phyloP scores from a whole-genome alignment of 2,113 vertebrate genomes.

The Odontophorus gujanensis region DNA sequence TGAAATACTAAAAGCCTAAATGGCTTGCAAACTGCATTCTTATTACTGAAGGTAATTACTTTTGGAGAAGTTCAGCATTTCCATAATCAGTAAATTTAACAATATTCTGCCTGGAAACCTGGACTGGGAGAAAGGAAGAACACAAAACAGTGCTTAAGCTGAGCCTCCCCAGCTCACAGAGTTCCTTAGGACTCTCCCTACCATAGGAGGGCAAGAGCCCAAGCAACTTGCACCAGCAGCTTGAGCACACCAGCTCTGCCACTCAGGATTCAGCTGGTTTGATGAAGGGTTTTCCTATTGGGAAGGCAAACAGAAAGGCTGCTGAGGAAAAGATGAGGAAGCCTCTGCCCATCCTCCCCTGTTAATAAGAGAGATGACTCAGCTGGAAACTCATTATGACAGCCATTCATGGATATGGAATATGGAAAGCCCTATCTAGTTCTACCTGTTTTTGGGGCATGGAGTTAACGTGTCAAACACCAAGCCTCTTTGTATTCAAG shows the following conservation, averaged over 20 bases:
- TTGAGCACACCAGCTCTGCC: not conserved
- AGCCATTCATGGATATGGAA: not conserved
- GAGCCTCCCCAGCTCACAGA: not conserved
- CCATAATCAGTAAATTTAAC: not conserved
- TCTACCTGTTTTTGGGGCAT: not conserved
- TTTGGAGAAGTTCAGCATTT: not conserved
- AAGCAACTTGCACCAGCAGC: not conserved
- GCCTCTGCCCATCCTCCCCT: not conserved
- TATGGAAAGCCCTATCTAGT: not conserved
- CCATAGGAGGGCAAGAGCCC: accelerated
- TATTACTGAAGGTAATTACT: not conserved
- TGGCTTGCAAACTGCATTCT: not conserved
- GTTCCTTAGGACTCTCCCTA: not conserved
- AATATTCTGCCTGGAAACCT: not conserved
- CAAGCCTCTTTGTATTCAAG: not conserved
- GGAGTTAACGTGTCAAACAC: not conserved
- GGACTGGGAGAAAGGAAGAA: not conserved
- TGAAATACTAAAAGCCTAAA: not conserved
- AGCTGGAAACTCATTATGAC: not conserved
- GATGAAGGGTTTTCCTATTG: not conserved
- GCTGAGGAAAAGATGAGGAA: not conserved
- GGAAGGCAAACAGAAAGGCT: slow-evolving; percentile 30
- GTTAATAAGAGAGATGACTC: not conserved
- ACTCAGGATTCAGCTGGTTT: not conserved
- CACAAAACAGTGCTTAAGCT: not conserved